Base-by-base conservation (phyloP, 1,140 invertebrate genomes). In the Dreissena polymorpha region DNA sequence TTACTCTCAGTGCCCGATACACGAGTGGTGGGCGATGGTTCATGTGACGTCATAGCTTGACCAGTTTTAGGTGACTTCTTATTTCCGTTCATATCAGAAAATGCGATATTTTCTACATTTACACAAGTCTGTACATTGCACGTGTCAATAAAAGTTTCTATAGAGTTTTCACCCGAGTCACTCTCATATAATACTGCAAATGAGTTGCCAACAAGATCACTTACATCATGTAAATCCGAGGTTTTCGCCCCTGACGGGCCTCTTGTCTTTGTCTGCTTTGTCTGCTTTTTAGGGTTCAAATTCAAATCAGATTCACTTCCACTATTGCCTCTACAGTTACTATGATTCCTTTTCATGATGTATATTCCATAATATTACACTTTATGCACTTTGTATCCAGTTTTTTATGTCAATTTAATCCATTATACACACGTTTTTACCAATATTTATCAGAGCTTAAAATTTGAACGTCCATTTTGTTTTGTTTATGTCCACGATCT, bases 391-490 rank as follows among this genome's bases (percentile, higher is more conserved):
- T 69, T 69, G 50, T 69, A 21, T 69, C 67, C 67, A 69, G 8
- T 29, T 29, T 69, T n/a, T 69, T 69, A 39, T 69, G 25, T 18
- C 16, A 16, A 29, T 49, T 69, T 21, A 16, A 49, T 49, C 10
- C 18, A 29, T 29, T 12, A 49, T 29, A 68, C 14, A 68, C 65
- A 68, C 65, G n/a, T 68, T 68, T 68, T 68, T 68, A 25, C 21
- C 65, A 68, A 68, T 68, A 25, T 68, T 68, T 68, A 68, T 68
- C 25, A 69, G 67, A 69, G 67, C 67, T 29, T 25, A 69, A 69
- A 69, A 16, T 69, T 69, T 69, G 67, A 16, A 39, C 25, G 67
- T 69, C 25, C 67, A 69, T 10, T 69, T 7, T 69, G 21, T 29
- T 39, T 39, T 39, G 39, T 5, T 39, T 8, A 39, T 8, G 39